Evolutionary conservation across 2,113 vertebrate species (phyloP), one percentile per base, ranked within the genome.

Genomic region (Smithornis capensis): DNA sequence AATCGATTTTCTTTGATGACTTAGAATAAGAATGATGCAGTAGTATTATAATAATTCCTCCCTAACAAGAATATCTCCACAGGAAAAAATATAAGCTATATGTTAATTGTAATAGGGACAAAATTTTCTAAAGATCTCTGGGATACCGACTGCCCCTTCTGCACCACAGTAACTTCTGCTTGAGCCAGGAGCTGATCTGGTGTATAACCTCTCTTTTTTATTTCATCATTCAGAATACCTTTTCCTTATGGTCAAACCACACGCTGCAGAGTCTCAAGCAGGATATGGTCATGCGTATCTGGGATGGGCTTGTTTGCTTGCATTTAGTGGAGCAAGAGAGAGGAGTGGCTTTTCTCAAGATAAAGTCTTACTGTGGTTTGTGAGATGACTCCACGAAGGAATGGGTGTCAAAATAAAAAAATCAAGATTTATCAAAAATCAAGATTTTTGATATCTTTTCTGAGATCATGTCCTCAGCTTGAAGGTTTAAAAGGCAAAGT

Each of bases 401-500:
- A 62, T 10, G 29, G 40, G 28, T 77, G 33, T 78, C 86, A 69
- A 45, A 50, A 49, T 69, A 93, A 52, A 14, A 40, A 40, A 40
- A 40, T 40, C 40, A 40, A 40, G 40, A 40, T 40, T 40, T 40
- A 40, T 40, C 40, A 40, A 40, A 40, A 40, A 40, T 10, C 40
- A 40, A 40, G 40, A 7, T 71, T 82, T 93, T 31, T 89, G 9
- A 5, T 89, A 37, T 62, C 59, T 89, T 91, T 96, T 88, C 81
- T 68, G 70, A 82, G 31, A 69, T 92, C 47, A 57, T 56, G 45
- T 87, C 75, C 76, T 83, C 67, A 63, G 28, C 59, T 59, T 57
- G 65, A 87, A 83, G 42, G 42, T 69, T 90, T 93, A 77, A 92
- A 96, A 85, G 60, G 44, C 38, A 11, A 92, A 86, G 19, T 52